Percentiles rank a stretch among this genome's conserved stretches.
Conservation (phyloP, 2,888 invertebrate species). For the Galerucella nymphaeae region DNA sequence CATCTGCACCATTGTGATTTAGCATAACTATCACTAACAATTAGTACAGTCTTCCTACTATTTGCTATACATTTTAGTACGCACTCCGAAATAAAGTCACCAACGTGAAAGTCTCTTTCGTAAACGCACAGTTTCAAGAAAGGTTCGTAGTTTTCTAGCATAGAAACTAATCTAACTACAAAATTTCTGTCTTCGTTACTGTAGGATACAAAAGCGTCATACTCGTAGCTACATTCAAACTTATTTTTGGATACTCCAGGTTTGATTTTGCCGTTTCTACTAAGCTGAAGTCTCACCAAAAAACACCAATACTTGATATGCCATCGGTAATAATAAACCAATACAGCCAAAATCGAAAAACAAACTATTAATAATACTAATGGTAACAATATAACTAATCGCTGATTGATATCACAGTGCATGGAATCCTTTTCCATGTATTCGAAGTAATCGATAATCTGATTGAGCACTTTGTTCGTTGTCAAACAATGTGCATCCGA, state of each 20-base stretch:
- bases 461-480: neutral
- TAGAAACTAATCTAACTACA: constrained; percentile 70
- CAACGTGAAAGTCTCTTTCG: constrained; percentile 76
- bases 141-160: constrained; percentile 71
- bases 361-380: constrained; percentile 58
- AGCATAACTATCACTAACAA: constrained; percentile 76
- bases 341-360: constrained; percentile 64
- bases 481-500: constrained; percentile 22
- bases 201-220: constrained; percentile 73
- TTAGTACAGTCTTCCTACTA: constrained; percentile 73
- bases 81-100: constrained; percentile 74
- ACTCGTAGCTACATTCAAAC: constrained; percentile 62
- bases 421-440: constrained; percentile 37
- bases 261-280: constrained; percentile 60
- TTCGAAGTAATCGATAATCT: constrained; percentile 49
- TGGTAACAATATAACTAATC: constrained; percentile 44
- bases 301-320: constrained; percentile 70
- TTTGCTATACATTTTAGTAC: constrained; percentile 73
- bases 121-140: constrained; percentile 75
- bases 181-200: constrained; percentile 72
- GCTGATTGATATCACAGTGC: constrained; percentile 39
- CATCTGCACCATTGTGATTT: constrained; percentile 79
- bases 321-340: constrained; percentile 63
- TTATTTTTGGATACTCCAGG: constrained; percentile 54
- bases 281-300: constrained; percentile 68